phyloP scores from a whole-genome alignment of 2,797 vertebrate species.

The Myotis myotis region DNA sequence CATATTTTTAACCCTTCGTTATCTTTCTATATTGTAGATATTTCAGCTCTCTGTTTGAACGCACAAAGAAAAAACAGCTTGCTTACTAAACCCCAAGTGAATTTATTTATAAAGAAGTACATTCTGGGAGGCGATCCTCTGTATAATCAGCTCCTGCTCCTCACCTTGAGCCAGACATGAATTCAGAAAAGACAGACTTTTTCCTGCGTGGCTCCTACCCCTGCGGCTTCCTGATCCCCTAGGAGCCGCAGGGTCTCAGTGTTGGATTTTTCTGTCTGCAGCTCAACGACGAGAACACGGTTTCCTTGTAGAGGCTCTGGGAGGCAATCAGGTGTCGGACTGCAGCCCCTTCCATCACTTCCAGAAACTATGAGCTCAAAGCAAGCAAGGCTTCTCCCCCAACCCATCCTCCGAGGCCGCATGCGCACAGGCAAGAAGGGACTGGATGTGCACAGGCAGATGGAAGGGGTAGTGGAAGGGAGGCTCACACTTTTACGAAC shows the following conservation, averaged over 20 bases:
- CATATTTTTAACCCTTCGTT: slow-evolving; percentile 54
- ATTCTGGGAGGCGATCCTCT: not conserved
- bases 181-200: slow-evolving; percentile 46
- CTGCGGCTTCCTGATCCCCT: not conserved
- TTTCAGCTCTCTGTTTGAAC: slow-evolving; percentile 37
- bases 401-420: not conserved
- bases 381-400: not conserved
- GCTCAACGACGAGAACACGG: not conserved
- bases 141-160: not conserved
- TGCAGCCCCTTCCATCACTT: not conserved
- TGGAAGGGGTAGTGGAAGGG: not conserved
- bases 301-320: not conserved
- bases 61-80: slow-evolving; percentile 46
- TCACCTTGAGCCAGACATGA: not conserved
- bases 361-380: not conserved
- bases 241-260: not conserved
- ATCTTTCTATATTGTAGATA: slow-evolving; percentile 5
- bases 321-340: not conserved
- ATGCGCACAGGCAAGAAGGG: not conserved
- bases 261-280: not conserved
- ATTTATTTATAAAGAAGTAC: slow-evolving; percentile 20
- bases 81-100: not conserved
- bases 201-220: not conserved
- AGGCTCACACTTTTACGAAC: not conserved
- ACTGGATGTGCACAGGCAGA: not conserved